These are phyloP conservation scores for Scleropages formosus DNA, from an alignment of 2,797 vertebrate species.

Conservation along the genomic window DNA sequence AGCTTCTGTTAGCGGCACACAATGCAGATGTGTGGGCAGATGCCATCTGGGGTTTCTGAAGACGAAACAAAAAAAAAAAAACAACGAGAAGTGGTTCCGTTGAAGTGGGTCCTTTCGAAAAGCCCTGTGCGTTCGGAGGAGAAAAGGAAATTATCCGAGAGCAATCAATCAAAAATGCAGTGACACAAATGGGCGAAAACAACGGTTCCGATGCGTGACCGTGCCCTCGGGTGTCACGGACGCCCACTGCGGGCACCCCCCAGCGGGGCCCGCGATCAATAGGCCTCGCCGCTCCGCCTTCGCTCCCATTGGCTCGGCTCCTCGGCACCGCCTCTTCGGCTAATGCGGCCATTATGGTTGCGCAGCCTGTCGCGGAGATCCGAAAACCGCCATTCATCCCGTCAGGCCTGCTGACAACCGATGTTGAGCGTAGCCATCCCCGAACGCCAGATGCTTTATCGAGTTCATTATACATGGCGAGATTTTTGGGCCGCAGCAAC, in stretches of 20 bases:
- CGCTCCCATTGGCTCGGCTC: constrained; percentile 42
- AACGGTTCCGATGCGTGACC: constrained; percentile 66
- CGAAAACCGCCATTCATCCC: constrained; percentile 52
- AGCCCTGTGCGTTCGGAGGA: constrained; percentile 18
- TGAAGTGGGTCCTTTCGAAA: constrained; percentile 58
- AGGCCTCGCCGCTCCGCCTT: constrained; percentile 51
- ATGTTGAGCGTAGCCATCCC: constrained; percentile 48
- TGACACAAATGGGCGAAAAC: constrained; percentile 76
- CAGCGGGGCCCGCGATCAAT: constrained; percentile 67
- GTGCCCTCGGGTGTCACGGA: constrained; percentile 61
- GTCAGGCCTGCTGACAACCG: constrained; percentile 49
- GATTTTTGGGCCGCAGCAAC: constrained; percentile 46
- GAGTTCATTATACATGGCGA: constrained; percentile 51
- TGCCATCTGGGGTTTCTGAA: constrained; percentile 81
- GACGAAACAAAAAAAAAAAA: constrained; percentile 67
- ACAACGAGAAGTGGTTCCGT: constrained; percentile 69
- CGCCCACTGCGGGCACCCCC: constrained; percentile 62
- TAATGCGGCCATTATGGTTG: constrained; percentile 59
- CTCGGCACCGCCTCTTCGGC: constrained; percentile 38
- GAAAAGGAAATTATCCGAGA: constrained; percentile 68
- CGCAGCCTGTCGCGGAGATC: constrained; percentile 46
- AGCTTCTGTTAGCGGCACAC: constrained; percentile 70
- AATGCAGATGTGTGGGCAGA: constrained; percentile 90
- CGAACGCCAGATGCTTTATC: constrained; percentile 66
- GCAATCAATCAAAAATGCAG: constrained; percentile 83